Percentiles rank a stretch among this genome's conserved stretches.
phyloP scores from a whole-genome alignment of 2,888 invertebrate genomes.

The Choreutis nemorana region DNA sequence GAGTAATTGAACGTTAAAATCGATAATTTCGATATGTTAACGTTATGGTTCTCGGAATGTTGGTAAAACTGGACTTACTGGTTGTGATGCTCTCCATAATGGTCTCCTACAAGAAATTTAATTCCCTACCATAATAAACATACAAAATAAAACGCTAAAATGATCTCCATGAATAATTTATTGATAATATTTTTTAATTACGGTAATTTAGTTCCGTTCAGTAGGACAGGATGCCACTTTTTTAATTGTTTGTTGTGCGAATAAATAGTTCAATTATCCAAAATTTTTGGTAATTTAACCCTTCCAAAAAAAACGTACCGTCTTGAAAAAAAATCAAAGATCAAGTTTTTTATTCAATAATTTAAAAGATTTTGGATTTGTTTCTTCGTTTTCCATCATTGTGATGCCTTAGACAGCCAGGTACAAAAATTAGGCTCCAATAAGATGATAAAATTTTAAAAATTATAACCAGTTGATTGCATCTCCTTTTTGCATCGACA shows the following conservation, averaged over 20 bases:
- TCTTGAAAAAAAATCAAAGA: no score
- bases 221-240: neutral
- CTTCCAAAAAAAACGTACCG: no score
- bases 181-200: no score
- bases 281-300: no score
- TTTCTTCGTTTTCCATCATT: no score
- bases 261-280: no score
- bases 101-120: neutral
- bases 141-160: no score
- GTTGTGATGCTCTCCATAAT: neutral
- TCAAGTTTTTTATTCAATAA: no score
- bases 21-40: neutral
- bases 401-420: no score
- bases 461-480: conserved; percentile 21
- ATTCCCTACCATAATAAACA: neutral
- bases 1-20: conserved; percentile 1
- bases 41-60: neutral
- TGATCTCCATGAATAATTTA: no score
- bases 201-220: no score
- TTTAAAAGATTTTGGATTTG: no score
- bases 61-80: neutral
- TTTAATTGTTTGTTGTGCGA: neutral
- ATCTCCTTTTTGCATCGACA: conserved; percentile 44
- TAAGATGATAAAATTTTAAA: neutral
- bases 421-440: neutral